Conservation (phyloP, 2,888 invertebrate species). For the Agrochola lota region DNA sequence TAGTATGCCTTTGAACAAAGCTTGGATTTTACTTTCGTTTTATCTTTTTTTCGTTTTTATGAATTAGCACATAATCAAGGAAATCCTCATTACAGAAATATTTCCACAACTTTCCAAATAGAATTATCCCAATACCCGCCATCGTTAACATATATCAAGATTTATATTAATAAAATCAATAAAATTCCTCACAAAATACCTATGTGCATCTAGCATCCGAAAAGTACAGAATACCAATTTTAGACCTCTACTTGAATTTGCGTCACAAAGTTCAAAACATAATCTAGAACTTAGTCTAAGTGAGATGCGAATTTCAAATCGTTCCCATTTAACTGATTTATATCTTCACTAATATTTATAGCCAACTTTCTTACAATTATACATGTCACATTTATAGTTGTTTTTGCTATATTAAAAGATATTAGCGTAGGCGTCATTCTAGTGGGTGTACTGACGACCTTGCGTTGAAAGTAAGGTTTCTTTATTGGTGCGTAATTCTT, state of each 20-base stretch:
- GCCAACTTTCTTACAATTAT: slow-evolving; percentile 50
- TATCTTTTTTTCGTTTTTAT: too few species aligned
- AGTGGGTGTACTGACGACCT: slow-evolving; percentile 79
- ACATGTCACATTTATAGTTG: slow-evolving; percentile 20
- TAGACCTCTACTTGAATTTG: slow-evolving; percentile 16
- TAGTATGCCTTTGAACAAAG: too few species aligned
- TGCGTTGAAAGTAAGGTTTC: slow-evolving; percentile 80
- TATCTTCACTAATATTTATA: slow-evolving; percentile 15
- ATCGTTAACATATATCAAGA: too few species aligned
- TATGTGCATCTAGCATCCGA: not conserved
- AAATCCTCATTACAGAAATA: not conserved
- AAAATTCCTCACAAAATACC: not conserved
- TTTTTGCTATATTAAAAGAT: slow-evolving; percentile 40
- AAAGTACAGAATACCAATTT: not conserved
- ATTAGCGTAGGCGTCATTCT: slow-evolving; percentile 70
- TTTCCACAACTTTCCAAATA: not conserved
- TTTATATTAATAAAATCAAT: too few species aligned
- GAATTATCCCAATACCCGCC: not conserved
- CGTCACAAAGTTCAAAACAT: slow-evolving; percentile 15
- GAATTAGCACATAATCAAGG: slow-evolving; percentile 3
- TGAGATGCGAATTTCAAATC: slow-evolving; percentile 28
- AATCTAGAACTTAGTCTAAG: slow-evolving; percentile 37
- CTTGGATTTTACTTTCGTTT: too few species aligned
- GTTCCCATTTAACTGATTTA: slow-evolving; percentile 41
- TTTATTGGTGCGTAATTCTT: slow-evolving; percentile 71